Evolutionary conservation across 2,797 vertebrate species (phyloP), one percentile per base, ranked within the genome.

Genomic region (Enteromius anoplus): DNA sequence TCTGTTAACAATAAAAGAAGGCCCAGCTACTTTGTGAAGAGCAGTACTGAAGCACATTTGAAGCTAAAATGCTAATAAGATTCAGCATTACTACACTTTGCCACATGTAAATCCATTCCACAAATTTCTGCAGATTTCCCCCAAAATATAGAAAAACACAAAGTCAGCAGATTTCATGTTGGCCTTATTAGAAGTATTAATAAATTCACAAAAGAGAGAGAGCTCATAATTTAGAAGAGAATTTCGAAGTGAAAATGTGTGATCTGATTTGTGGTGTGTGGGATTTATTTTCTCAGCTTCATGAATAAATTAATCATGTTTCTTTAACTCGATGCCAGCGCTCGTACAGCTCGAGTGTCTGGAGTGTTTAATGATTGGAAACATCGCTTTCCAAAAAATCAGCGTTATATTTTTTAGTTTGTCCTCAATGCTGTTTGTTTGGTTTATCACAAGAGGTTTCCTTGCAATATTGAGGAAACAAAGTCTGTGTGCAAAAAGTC

Each of bases 351-450:
- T 77, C 17, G 45, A 75, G 34, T 55, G 45, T 58, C 17, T 68
- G 21, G 32, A 66, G 10, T 53, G n/a, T 65, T 82, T 75, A 40
- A 72, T 82, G n/a, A 75, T 66, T 75, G 34, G 62, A 82, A 75
- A 68, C 34, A 55, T 66, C 5, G 15, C 9, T 6, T 9, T 2
- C 9, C 26, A 65, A 42, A 71, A 82, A 82, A 42, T 49, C 14
- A 21, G 64, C 69, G 51, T 75, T 42, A 7, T 2, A 12, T 60
- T 62, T 68, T 73, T 81, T 26, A n/a, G 42, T 51, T 66, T 82
- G 21, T 42, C 32, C 32, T 82, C 47, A 53, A 11, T 53, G 60
- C 53, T 82, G 5, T 65, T 81, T 75, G 26, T 75, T 66, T 73
- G n/a, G 58, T 65, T 75, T 11, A 66, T 42, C 60, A 40, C 58